Conservation (phyloP, 2,113 vertebrate genomes). For the Antechinus flavipes region DNA sequence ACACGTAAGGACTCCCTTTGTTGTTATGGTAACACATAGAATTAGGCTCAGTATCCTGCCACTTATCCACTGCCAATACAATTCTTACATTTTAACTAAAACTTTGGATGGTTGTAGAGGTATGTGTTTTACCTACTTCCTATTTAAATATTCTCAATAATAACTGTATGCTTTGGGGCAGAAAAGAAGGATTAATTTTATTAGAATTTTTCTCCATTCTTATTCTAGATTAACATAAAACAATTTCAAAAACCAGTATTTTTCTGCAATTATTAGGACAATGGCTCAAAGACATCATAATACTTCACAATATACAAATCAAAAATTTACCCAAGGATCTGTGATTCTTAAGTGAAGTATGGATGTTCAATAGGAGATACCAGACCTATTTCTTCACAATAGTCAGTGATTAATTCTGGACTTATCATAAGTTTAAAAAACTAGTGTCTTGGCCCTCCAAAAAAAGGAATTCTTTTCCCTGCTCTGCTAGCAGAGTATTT, state of each 20-base stretch:
- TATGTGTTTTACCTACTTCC: neutral
- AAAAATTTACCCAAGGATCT: neutral
- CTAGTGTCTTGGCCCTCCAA: constrained; percentile 8
- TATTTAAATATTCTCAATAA: neutral
- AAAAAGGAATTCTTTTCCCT: constrained; percentile 23
- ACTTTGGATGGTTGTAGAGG: neutral
- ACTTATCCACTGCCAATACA: neutral
- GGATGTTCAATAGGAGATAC: neutral
- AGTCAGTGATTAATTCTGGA: neutral
- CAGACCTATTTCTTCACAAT: neutral
- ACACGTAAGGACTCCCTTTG: neutral
- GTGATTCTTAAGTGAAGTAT: neutral
- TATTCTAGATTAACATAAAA: neutral
- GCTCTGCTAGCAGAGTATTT: constrained; percentile 5
- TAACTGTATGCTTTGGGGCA: neutral
- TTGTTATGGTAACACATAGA: neutral
- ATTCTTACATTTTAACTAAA: neutral
- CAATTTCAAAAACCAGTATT: neutral
- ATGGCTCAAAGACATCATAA: constrained; percentile 5
- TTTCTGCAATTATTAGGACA: constrained; percentile 29
- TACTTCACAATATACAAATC: neutral
- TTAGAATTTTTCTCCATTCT: neutral
- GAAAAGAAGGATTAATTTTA: neutral
- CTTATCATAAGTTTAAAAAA: neutral
- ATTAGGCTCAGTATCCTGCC: neutral